These are phyloP conservation scores for Melanotaenia trifasciata DNA, from an alignment of 2,797 vertebrate genomes.

Conservation along the genomic window DNA sequence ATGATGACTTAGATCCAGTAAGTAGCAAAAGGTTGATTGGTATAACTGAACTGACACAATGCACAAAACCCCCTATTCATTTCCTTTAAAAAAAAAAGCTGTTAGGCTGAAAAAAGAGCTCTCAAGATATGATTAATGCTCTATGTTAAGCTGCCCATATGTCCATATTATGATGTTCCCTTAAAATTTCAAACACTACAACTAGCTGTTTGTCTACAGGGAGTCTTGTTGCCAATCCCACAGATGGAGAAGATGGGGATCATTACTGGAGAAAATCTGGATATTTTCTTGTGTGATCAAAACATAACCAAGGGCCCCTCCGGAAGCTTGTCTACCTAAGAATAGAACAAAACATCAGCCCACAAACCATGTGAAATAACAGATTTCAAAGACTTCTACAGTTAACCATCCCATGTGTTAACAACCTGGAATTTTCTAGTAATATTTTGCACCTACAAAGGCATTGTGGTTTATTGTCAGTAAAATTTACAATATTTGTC, in stretches of 20 bases:
- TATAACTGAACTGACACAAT: background rate
- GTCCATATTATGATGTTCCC: slow-evolving; percentile 34
- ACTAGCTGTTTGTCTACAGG: slow-evolving; percentile 48
- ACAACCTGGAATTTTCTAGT: slow-evolving; percentile 22
- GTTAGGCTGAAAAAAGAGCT: slow-evolving; percentile 38
- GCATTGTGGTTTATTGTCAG: background rate
- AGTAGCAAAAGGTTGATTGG: slow-evolving; percentile 18
- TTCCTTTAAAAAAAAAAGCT: slow-evolving; percentile 17
- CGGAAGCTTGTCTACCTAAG: slow-evolving; percentile 57
- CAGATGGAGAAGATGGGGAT: slow-evolving; percentile 58
- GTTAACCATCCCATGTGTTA: slow-evolving; percentile 36
- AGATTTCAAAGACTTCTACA: slow-evolving; percentile 51
- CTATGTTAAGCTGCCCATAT: slow-evolving; percentile 40
- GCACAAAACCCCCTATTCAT: slow-evolving; percentile 18
- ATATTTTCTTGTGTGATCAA: slow-evolving; percentile 70
- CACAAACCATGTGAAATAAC: slow-evolving; percentile 54
- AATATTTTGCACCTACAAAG: slow-evolving; percentile 23
- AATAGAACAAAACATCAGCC: slow-evolving; percentile 72
- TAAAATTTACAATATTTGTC: slow-evolving; percentile 10
- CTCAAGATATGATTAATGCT: slow-evolving; percentile 55
- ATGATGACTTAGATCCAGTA: background rate
- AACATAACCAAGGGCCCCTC: slow-evolving; percentile 61
- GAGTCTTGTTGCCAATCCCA: slow-evolving; percentile 51
- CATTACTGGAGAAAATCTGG: slow-evolving; percentile 66
- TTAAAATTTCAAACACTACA: slow-evolving; percentile 49